These are phyloP conservation scores for Aphaenogaster floridana DNA, from an alignment of 1,140 invertebrate genomes.

Conservation along the genomic window DNA sequence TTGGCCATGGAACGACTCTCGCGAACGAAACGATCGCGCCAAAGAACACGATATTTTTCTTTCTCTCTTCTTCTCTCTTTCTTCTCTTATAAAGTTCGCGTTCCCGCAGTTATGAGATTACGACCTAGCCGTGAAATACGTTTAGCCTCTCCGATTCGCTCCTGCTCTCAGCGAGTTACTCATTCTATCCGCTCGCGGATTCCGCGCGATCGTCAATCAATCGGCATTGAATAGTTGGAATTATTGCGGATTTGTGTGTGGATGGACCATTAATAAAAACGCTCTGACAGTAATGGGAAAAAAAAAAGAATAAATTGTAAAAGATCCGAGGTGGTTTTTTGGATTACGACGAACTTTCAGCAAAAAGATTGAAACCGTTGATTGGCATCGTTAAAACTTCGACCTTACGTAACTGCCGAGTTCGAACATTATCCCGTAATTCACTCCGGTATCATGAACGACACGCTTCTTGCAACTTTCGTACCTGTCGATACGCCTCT, in stretches of 20 bases:
- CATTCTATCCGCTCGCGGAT: slow-evolving; percentile 2
- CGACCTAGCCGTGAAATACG: slow-evolving; percentile 31
- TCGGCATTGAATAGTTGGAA: slow-evolving; percentile 13
- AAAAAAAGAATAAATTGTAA: slow-evolving; percentile 1
- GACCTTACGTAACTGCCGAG: slow-evolving; percentile 27
- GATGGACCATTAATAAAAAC: neutral
- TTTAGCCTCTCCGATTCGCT: slow-evolving; percentile 30
- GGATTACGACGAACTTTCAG: neutral
- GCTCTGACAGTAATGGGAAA: neutral
- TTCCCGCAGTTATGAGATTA: slow-evolving; percentile 53
- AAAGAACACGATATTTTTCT: neutral
- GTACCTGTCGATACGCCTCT: slow-evolving; percentile 43
- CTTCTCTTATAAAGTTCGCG: neutral
- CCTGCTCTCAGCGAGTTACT: slow-evolving; percentile 23
- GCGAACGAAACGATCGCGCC: slow-evolving; percentile 17
- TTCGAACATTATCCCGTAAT: slow-evolving; percentile 32
- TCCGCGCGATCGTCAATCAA: slow-evolving; percentile 14
- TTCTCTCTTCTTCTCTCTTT: neutral
- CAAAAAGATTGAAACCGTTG: slow-evolving; percentile 18
- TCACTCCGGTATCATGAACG: slow-evolving; percentile 37
- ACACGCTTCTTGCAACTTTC: slow-evolving; percentile 47
- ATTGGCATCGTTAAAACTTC: slow-evolving; percentile 16
- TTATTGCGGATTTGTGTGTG: neutral
- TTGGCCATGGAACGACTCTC: neutral
- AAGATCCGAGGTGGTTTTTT: neutral